Conservation (phyloP, 2,113 vertebrate genomes). For the Fregetta grallaria region DNA sequence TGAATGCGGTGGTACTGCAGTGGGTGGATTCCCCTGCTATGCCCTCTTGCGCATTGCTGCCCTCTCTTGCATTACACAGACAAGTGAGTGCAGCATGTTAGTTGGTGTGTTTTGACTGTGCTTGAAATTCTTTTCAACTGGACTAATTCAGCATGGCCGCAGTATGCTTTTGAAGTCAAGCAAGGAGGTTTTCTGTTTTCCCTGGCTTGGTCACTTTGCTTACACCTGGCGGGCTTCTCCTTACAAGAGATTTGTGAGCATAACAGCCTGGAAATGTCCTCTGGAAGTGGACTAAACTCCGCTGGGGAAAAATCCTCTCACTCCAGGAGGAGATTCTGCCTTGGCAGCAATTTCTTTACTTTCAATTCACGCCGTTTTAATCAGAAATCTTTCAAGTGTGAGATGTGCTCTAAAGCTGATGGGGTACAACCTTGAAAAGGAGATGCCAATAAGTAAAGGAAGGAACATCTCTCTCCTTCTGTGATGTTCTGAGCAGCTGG, state of each 20-base stretch:
- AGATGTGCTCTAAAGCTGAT: conserved; percentile 15
- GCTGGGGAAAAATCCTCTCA: neutral
- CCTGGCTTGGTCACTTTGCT: neutral
- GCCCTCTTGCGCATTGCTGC: neutral
- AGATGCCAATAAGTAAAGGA: conserved; percentile 26
- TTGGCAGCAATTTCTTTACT: conserved; percentile 13
- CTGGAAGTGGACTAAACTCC: neutral
- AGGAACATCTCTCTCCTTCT: neutral
- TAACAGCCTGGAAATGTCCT: neutral
- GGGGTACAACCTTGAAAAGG: conserved; percentile 18
- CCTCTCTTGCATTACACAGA: neutral
- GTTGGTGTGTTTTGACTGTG: neutral
- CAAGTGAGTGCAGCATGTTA: fast-evolving
- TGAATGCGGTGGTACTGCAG: neutral
- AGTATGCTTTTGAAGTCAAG: neutral
- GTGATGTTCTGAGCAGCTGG: conserved; percentile 7
- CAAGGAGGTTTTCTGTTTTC: neutral
- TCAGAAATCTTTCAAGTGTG: conserved; percentile 46
- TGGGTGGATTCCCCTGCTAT: neutral
- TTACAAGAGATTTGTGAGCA: neutral
- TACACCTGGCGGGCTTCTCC: neutral
- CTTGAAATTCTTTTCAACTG: neutral
- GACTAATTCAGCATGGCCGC: neutral
- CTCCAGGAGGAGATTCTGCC: neutral
- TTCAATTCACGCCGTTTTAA: conserved; percentile 25